Evolutionary conservation across 2,888 invertebrate genomes (phyloP).

Genomic region (Lathronympha strigana): DNA sequence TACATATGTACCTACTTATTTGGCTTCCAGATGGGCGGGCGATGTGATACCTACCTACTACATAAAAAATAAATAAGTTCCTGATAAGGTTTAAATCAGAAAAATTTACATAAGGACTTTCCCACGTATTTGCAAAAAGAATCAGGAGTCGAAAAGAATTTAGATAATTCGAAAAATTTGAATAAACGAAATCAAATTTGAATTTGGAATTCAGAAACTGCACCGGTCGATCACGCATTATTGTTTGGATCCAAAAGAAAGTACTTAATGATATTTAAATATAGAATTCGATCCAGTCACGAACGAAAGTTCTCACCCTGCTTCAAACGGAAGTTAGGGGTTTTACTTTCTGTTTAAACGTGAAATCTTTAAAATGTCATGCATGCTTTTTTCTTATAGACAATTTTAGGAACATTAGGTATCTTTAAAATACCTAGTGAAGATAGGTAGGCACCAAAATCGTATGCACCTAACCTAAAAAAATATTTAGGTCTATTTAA

Average conservation of each 20-base stretch:
- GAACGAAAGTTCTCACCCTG: slow-evolving; percentile 67
- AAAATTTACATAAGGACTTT: slow-evolving; percentile 8
- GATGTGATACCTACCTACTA: no score
- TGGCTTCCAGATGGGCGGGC: no score
- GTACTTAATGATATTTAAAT: slow-evolving; percentile 16
- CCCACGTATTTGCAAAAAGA: slow-evolving; percentile 37
- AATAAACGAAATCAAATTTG: slow-evolving; percentile 30
- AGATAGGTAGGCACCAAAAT: no score
- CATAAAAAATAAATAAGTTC: no score
- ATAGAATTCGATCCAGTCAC: no score
- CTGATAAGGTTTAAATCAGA: no score
- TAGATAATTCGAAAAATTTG: slow-evolving; percentile 36
- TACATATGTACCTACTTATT: no score
- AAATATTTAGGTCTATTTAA: background rate
- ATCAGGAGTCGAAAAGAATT: slow-evolving; percentile 23
- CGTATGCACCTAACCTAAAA: background rate
- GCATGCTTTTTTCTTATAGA: background rate
- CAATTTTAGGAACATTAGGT: background rate
- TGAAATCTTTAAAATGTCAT: slow-evolving; percentile 2
- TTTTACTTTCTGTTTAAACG: background rate
- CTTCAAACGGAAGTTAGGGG: slow-evolving; percentile 45
- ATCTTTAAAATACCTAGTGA: no score
- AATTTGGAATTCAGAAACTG: slow-evolving; percentile 44
- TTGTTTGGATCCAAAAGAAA: slow-evolving; percentile 55
- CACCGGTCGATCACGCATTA: slow-evolving; percentile 51